phyloP scores from a whole-genome alignment of 1,140 invertebrate genomes.

The Mizuhopecten yessoensis region DNA sequence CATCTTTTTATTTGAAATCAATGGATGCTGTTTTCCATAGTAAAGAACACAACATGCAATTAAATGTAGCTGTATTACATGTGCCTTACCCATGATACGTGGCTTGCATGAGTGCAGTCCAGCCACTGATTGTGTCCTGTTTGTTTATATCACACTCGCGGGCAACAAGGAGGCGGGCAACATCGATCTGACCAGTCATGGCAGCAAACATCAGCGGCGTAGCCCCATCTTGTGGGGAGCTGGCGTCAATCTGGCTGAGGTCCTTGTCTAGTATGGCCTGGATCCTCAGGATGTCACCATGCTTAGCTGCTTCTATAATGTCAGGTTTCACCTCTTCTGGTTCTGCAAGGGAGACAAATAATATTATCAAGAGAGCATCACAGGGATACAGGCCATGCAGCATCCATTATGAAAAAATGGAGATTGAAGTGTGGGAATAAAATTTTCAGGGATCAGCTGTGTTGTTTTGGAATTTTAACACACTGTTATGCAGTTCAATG shows the following conservation, averaged over 20 bases:
- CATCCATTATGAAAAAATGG: too few species aligned
- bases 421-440: too few species aligned
- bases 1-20: too few species aligned
- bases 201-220: slow-evolving; percentile 84
- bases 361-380: neutral
- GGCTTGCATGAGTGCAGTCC: slow-evolving; percentile 84
- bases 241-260: slow-evolving; percentile 79
- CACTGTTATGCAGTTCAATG: too few species aligned
- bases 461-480: too few species aligned
- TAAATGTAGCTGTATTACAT: too few species aligned
- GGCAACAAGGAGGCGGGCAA: slow-evolving; percentile 80
- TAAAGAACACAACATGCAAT: too few species aligned
- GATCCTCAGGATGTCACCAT: slow-evolving; percentile 79
- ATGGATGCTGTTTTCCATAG: too few species aligned
- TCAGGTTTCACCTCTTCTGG: slow-evolving; percentile 80
- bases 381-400: neutral
- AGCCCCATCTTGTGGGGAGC: slow-evolving; percentile 82
- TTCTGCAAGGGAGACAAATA: slow-evolving; percentile 71
- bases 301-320: slow-evolving; percentile 82
- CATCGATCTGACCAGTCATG: slow-evolving; percentile 82
- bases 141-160: slow-evolving; percentile 83
- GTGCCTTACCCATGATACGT: slow-evolving; percentile 84
- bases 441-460: too few species aligned
- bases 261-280: slow-evolving; percentile 80
- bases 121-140: slow-evolving; percentile 83